Conservation (phyloP, 2,797 vertebrate genomes). For the Dallia pectoralis region DNA sequence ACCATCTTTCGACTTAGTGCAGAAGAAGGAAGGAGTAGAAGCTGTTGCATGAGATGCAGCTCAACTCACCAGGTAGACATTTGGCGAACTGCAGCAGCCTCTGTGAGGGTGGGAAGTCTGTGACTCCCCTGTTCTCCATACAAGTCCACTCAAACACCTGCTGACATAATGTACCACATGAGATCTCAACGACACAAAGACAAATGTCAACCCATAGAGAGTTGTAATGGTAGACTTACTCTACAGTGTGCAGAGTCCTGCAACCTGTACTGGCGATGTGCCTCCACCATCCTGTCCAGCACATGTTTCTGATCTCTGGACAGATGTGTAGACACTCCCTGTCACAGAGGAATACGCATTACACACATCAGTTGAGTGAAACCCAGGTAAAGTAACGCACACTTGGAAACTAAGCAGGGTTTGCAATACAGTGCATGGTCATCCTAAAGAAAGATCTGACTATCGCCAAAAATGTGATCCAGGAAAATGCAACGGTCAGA, state of each 20-base stretch:
- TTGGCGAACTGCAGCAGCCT: constrained; percentile 86
- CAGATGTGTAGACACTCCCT: constrained; percentile 69
- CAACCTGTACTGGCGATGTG: constrained; percentile 80
- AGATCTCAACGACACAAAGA: not conserved
- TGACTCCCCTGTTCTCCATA: constrained; percentile 71
- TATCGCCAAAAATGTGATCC: not conserved
- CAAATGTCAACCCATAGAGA: not conserved
- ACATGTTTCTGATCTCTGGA: constrained; percentile 83
- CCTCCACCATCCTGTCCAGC: constrained; percentile 85
- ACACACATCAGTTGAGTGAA: constrained; percentile 9
- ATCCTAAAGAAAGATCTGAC: not conserved
- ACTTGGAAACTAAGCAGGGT: not conserved
- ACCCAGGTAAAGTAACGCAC: not conserved
- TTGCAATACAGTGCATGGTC: not conserved
- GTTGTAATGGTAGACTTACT: not conserved
- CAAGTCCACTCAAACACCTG: constrained; percentile 78
- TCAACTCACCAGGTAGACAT: constrained; percentile 81
- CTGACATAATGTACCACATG: not conserved
- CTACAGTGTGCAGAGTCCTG: constrained; percentile 72
- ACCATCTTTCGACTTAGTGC: not conserved
- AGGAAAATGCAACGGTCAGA: not conserved
- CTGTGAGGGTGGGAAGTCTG: constrained; percentile 76
- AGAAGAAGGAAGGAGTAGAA: constrained; percentile 8
- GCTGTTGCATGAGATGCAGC: not conserved
- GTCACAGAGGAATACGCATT: not conserved